Conservation (phyloP, 2,888 invertebrate genomes). For the Lomographa bimaculata region DNA sequence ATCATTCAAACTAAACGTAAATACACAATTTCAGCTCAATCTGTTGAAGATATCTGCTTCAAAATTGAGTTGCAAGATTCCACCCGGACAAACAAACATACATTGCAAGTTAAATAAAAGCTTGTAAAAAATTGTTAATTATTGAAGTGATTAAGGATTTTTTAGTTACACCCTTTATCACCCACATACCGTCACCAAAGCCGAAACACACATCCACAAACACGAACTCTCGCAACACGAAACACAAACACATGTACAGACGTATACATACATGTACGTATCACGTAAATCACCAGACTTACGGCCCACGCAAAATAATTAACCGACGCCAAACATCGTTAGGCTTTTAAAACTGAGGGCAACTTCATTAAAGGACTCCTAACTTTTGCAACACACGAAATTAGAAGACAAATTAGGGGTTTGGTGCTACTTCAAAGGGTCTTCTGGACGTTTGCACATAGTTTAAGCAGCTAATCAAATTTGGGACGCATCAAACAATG, state of each 20-base stretch:
- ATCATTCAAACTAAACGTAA: no score
- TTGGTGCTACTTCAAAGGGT: constrained; percentile 49
- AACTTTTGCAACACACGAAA: constrained; percentile 51
- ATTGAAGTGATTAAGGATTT: no score
- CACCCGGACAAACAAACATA: no score
- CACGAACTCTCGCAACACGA: neutral
- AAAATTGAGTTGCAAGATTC: no score
- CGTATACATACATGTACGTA: constrained; percentile 19
- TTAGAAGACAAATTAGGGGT: constrained; percentile 45
- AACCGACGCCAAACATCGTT: constrained; percentile 41
- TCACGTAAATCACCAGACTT: constrained; percentile 26
- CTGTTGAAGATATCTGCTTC: no score
- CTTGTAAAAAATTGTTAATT: no score
- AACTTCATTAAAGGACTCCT: constrained; percentile 49
- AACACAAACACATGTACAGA: constrained; percentile 1
- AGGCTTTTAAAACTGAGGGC: constrained; percentile 51
- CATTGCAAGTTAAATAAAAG: no score
- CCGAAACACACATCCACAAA: neutral
- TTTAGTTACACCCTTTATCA: no score
- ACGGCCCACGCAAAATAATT: constrained; percentile 35
- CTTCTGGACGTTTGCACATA: constrained; percentile 56
- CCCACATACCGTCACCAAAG: no score
- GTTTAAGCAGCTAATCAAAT: constrained; percentile 64
- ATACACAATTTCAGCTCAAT: no score
- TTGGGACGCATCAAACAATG: constrained; percentile 52